A percentile compares a stretch with the other conserved stretches of the same genome.
These are phyloP conservation scores for Sinotaia quadrata DNA, from an alignment of 2,888 invertebrate genomes.

Conservation along the genomic window DNA sequence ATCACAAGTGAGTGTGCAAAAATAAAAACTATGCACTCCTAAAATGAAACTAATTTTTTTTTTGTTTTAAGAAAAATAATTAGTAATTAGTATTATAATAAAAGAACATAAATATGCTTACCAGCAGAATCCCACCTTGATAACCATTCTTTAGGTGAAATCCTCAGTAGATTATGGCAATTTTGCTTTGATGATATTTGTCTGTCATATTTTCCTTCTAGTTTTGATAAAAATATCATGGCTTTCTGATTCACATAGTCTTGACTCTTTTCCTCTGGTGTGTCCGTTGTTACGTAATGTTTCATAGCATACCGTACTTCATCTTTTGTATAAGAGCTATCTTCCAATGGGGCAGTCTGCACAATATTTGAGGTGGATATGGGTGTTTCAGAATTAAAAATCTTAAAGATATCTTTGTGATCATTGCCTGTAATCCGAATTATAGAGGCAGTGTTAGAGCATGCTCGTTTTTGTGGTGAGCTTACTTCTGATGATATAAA, in stretches of 20 bases:
- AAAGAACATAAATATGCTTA: no score
- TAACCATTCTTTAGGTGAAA: constrained; percentile 8
- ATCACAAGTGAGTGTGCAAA: no score
- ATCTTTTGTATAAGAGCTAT: constrained; percentile 14
- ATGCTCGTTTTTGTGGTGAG: not conserved
- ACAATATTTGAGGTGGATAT: not conserved
- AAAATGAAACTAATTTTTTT: no score
- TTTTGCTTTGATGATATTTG: no score
- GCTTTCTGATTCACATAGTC: not conserved
- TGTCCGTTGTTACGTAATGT: constrained; percentile 25
- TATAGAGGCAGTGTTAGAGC: constrained; percentile 9
- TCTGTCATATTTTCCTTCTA: constrained; percentile 4
- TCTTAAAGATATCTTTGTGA: constrained; percentile 28
- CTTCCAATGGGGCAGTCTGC: not conserved
- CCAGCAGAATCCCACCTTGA: constrained; percentile 27
- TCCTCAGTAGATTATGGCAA: no score
- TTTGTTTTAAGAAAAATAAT: no score
- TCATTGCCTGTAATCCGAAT: constrained; percentile 32
- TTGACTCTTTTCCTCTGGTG: not conserved
- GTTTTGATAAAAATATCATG: constrained; percentile 4
- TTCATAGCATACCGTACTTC: constrained; percentile 34
- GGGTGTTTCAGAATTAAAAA: not conserved
- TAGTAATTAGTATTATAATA: no score
- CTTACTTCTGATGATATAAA: constrained; percentile 8
- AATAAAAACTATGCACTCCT: no score